Evolutionary conservation across 2,113 vertebrate species (phyloP).

Genomic region (Smithornis capensis): DNA sequence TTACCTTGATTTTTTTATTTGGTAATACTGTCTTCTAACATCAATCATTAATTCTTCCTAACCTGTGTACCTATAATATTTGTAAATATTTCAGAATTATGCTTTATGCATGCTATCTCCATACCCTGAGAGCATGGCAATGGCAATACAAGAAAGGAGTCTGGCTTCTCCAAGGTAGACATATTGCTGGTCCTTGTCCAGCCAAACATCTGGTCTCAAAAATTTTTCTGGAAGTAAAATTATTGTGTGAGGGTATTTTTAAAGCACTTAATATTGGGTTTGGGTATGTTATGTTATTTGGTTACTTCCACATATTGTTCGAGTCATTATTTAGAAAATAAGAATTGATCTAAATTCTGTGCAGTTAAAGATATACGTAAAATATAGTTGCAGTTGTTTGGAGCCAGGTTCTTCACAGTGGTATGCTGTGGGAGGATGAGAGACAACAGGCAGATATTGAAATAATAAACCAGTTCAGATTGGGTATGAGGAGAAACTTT

Average conservation of each 20-base stretch:
- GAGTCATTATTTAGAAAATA: background rate
- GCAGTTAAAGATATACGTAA: background rate
- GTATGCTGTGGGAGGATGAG: background rate
- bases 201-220: background rate
- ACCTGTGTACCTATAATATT: background rate
- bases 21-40: background rate
- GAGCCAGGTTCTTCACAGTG: background rate
- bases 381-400: background rate
- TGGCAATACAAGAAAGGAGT: background rate
- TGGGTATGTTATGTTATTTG: background rate
- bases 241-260: background rate
- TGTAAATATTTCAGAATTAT: slow-evolving; percentile 1
- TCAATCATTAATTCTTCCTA: background rate
- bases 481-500: background rate
- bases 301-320: background rate
- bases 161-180: background rate
- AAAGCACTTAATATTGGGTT: background rate
- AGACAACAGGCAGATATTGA: background rate
- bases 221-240: background rate
- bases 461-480: background rate
- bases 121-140: background rate
- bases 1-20: background rate
- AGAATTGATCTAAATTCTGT: background rate
- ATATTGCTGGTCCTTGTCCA: background rate
- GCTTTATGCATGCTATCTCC: background rate